phyloP scores from a whole-genome alignment of 2,113 vertebrate species.

The Stegostoma tigrinum region DNA sequence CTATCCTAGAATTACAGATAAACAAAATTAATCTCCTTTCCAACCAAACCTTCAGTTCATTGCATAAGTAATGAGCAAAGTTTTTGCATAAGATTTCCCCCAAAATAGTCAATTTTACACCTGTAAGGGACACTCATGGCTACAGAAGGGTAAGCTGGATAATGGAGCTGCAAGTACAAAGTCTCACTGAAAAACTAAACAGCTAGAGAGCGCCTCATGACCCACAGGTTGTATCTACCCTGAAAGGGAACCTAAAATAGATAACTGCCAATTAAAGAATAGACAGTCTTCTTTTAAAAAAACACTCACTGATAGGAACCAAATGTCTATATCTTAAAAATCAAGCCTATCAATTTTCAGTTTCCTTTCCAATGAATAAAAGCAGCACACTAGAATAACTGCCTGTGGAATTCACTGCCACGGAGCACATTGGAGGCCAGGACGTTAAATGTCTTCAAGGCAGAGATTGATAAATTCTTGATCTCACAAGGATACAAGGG shows the following conservation, averaged over 20 bases:
- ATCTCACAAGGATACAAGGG: no score
- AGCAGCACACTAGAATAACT: no score
- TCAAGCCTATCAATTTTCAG: not conserved
- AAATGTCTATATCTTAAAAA: not conserved
- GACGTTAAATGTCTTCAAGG: no score
- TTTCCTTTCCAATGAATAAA: not conserved
- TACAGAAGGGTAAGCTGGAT: not conserved
- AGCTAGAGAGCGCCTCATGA: not conserved
- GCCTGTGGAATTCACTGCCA: no score
- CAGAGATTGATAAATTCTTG: no score
- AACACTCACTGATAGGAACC: not conserved
- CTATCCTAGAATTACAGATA: not conserved
- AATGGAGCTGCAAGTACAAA: not conserved
- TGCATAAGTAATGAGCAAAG: not conserved
- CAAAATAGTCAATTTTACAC: not conserved
- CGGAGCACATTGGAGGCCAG: no score
- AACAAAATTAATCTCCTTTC: slow-evolving; percentile 6
- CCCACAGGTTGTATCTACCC: not conserved
- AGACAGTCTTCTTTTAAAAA: not conserved
- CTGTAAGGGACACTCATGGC: not conserved
- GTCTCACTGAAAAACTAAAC: not conserved
- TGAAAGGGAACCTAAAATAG: not conserved
- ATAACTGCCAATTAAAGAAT: not conserved
- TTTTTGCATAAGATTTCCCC: not conserved
- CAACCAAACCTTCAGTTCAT: not conserved